Conservation (phyloP, 2,888 invertebrate species). For the Timandra comae region DNA sequence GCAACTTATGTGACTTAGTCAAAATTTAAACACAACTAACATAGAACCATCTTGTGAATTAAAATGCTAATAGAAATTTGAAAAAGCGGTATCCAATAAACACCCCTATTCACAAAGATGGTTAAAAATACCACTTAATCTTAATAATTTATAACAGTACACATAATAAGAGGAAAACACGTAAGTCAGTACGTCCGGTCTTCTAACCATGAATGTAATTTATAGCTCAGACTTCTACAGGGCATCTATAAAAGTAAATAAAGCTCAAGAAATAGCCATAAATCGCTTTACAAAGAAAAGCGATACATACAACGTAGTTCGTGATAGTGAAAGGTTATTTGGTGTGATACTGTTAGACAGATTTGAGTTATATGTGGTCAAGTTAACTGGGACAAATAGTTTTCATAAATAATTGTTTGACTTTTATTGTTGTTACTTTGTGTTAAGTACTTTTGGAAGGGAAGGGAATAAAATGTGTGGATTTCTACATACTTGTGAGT, state of each 20-base stretch:
- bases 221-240: slow-evolving; percentile 56
- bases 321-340: slow-evolving; percentile 37
- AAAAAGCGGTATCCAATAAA: too few species aligned
- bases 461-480: too few species aligned
- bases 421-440: neutral
- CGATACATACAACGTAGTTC: slow-evolving; percentile 44
- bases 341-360: slow-evolving; percentile 35
- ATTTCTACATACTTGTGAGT: too few species aligned
- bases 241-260: slow-evolving; percentile 71
- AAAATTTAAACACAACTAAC: too few species aligned
- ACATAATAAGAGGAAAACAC: slow-evolving; percentile 72
- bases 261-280: slow-evolving; percentile 69
- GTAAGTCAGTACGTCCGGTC: slow-evolving; percentile 50
- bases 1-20: too few species aligned
- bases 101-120: too few species aligned
- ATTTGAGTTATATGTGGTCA: slow-evolving; percentile 34
- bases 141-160: slow-evolving; percentile 70
- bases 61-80: too few species aligned
- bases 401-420: too few species aligned
- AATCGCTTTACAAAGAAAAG: slow-evolving; percentile 62
- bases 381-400: too few species aligned
- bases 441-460: too few species aligned
- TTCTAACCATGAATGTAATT: slow-evolving; percentile 57
- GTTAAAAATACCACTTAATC: slow-evolving; percentile 49
- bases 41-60: too few species aligned